Conservation (phyloP, 2,113 vertebrate genomes). For the Elephas maximus region DNA sequence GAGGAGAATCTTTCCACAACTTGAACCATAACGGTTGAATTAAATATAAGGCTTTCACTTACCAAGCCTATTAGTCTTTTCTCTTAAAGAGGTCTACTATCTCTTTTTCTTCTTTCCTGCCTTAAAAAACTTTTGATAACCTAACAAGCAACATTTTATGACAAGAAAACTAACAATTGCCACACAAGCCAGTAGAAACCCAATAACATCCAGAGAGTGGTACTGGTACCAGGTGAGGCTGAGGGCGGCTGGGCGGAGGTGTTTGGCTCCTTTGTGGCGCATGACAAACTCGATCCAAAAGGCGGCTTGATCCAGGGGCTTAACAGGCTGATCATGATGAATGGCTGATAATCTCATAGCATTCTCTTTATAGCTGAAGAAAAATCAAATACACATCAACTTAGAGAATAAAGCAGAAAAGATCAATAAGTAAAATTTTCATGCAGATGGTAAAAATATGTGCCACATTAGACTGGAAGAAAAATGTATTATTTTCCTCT, state of each 20-base stretch:
- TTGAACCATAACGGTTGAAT: slow-evolving; percentile 78
- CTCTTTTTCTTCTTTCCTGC: slow-evolving; percentile 80
- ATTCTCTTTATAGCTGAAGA: slow-evolving; percentile 91
- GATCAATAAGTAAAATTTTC: not conserved
- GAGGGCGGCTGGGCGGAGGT: slow-evolving; percentile 91
- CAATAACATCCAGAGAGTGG: slow-evolving; percentile 91
- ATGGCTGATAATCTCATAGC: slow-evolving; percentile 88
- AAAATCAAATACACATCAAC: not conserved
- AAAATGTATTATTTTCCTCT: not conserved
- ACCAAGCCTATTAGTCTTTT: not conserved
- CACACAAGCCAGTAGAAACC: slow-evolving; percentile 86
- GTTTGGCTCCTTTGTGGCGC: slow-evolving; percentile 92
- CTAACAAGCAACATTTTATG: slow-evolving; percentile 88
- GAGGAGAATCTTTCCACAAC: slow-evolving; percentile 71
- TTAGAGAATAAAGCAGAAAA: not conserved
- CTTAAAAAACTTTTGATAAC: slow-evolving; percentile 82
- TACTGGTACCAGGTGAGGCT: slow-evolving; percentile 94
- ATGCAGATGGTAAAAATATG: not conserved
- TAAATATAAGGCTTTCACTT: not conserved
- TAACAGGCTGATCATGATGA: slow-evolving; percentile 91
- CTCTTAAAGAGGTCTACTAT: slow-evolving; percentile 70
- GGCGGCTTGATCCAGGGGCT: slow-evolving; percentile 90
- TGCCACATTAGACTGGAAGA: not conserved
- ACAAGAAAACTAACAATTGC: slow-evolving; percentile 78
- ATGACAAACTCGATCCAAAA: slow-evolving; percentile 95